Percentiles rank a stretch among this genome's conserved stretches.
Evolutionary conservation across 2,888 invertebrate genomes (phyloP).

Genomic region (Lingula anatina): DNA sequence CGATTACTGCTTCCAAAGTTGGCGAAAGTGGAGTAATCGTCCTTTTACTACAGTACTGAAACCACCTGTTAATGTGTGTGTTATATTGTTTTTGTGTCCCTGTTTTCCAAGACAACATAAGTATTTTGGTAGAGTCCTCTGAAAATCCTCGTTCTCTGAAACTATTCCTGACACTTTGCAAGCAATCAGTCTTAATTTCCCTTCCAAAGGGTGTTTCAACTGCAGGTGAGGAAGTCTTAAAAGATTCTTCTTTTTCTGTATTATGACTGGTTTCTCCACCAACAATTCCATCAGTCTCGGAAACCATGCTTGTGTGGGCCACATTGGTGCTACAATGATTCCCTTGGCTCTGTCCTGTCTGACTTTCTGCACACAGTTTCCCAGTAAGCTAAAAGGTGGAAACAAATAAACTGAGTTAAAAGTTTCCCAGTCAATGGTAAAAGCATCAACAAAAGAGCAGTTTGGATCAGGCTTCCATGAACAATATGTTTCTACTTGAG

Average conservation of each 20-base stretch:
- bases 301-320: slow-evolving; percentile 11
- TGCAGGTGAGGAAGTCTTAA: neutral
- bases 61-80: too few species aligned
- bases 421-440: slow-evolving; percentile 6
- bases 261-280: slow-evolving; percentile 2
- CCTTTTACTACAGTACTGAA: too few species aligned
- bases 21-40: too few species aligned
- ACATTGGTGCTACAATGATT: slow-evolving; percentile 9
- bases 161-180: slow-evolving; percentile 8
- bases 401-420: too few species aligned
- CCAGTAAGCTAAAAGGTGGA: too few species aligned
- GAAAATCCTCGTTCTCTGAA: slow-evolving; percentile 10
- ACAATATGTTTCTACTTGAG: slow-evolving; percentile 2
- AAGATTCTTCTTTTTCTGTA: slow-evolving; percentile 1
- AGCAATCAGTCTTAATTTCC: slow-evolving; percentile 3
- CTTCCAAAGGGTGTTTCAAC: slow-evolving; percentile 1
- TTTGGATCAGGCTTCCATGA: slow-evolving; percentile 10
- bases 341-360: slow-evolving; percentile 6
- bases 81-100: too few species aligned
- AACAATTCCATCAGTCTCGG: too few species aligned
- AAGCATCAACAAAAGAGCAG: slow-evolving; percentile 4
- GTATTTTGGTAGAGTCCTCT: slow-evolving; percentile 2
- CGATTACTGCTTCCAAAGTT: too few species aligned
- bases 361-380: slow-evolving; percentile 5
- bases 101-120: slow-evolving; percentile 5